Base-by-base conservation (phyloP, 92 coral and sea anemone species). In the Actinostola sp. region DNA sequence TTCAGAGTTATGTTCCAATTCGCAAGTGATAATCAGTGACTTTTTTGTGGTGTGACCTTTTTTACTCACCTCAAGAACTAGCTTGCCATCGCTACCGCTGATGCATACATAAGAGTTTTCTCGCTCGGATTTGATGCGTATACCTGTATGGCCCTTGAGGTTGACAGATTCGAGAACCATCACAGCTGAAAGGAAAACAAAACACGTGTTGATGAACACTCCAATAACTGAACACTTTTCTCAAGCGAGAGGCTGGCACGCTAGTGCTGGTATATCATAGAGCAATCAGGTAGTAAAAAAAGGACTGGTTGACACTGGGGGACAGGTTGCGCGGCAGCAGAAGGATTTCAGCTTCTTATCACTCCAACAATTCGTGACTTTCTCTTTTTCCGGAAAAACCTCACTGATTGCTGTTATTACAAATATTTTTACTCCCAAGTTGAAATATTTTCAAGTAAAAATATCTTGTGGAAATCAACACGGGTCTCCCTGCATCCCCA, bases 81-180 rank as follows among this genome's bases (percentile, higher is more conserved):
- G 31, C 31, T 31, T 60, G n/a, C 87, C 87, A 3, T 42, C 42
- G 8, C 12, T 51, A 0, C 32, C 36, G 69, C 80, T 82, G 34
- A 82, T 82, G 48, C 87, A 82, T 36, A 82, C 52, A 41, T 73
- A 82, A 38, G 76, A 74, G 51, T 82, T 74, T 32, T 82, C 87
- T 29, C 28, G 43, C 28, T 73, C 76, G 13, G 87, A 74, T 31
- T 78, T 77, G 58, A 82, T 82, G 50, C 82, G 38, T 35, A 82
- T 82, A n/a, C n/a, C n/a, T n/a, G n/a, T n/a, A 28, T 82, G 75
- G 10, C 87, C 87, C 61, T 21, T 57, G 8, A 82, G 43, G 63
- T 82, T 82, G 52, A 82, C 82, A 35, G 87, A 82, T 51, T 82
- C 87, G 34, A 82, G 67, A 66, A 82, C 49, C 82, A 82, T 74